phyloP scores from a whole-genome alignment of 2,888 invertebrate species.

The Pammene fasciana region DNA sequence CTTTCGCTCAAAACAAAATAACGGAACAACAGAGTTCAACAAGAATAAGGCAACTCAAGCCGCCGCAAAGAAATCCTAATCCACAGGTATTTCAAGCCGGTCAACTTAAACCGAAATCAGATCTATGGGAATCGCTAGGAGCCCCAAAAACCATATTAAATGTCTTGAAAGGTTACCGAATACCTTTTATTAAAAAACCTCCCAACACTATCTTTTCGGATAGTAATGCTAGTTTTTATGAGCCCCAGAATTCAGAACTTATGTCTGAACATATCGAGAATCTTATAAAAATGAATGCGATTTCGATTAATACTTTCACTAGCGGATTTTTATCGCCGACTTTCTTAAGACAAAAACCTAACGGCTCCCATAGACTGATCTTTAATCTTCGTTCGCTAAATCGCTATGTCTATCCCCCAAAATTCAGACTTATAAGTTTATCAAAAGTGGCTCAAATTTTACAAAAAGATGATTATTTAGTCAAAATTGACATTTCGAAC shows the following conservation, averaged over 20 bases:
- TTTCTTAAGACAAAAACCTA: slow-evolving; percentile 2
- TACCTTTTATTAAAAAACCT: slow-evolving; percentile 3
- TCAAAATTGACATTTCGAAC: no score
- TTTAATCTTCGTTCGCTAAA: slow-evolving; percentile 7
- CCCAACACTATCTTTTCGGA: not conserved
- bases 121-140: slow-evolving; percentile 4
- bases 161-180: slow-evolving; percentile 8
- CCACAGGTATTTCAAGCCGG: slow-evolving; percentile 11
- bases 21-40: not conserved
- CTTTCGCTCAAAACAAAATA: slow-evolving; percentile 3
- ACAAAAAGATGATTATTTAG: no score
- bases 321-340: no score
- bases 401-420: not conserved
- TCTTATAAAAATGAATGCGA: not conserved
- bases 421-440: slow-evolving; percentile 3
- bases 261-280: slow-evolving; percentile 6
- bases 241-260: not conserved
- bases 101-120: not conserved
- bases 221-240: not conserved
- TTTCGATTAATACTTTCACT: no score
- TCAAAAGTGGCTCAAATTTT: no score
- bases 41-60: not conserved
- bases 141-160: not conserved
- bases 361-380: slow-evolving; percentile 14
- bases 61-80: slow-evolving; percentile 5